phyloP scores from a whole-genome alignment of 2,113 vertebrate genomes.

The Alces alces region DNA sequence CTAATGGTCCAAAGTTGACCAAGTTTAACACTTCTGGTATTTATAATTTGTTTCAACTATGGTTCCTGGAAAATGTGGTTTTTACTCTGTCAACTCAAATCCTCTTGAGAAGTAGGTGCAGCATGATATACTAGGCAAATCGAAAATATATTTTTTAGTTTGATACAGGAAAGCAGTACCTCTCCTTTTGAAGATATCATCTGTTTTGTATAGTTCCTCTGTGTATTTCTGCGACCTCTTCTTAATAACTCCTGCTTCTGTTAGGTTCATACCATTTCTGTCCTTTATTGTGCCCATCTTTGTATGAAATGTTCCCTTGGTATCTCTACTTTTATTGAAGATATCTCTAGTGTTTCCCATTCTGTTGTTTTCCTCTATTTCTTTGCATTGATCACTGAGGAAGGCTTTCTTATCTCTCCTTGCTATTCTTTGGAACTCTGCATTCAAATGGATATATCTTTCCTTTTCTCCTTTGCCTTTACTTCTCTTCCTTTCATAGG shows the following conservation, averaged over 20 bases:
- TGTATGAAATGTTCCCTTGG: background rate
- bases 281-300: background rate
- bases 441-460: background rate
- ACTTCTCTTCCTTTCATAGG: background rate
- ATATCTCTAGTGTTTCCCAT: background rate
- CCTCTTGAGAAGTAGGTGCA: background rate
- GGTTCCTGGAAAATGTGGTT: background rate
- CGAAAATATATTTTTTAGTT: background rate
- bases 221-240: fast-evolving
- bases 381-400: background rate
- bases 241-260: background rate
- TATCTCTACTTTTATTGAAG: background rate
- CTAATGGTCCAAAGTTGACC: background rate
- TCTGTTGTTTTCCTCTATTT: background rate
- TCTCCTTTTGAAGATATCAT: background rate
- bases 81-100: background rate
- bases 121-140: background rate
- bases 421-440: background rate
- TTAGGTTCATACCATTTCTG: background rate
- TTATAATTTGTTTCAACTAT: background rate
- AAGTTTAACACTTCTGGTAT: background rate
- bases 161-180: background rate
- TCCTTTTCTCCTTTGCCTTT: background rate
- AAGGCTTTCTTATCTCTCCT: background rate
- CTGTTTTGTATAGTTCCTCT: background rate